Conservation (phyloP, 2,113 vertebrate species). For the Perognathus longimembris region DNA sequence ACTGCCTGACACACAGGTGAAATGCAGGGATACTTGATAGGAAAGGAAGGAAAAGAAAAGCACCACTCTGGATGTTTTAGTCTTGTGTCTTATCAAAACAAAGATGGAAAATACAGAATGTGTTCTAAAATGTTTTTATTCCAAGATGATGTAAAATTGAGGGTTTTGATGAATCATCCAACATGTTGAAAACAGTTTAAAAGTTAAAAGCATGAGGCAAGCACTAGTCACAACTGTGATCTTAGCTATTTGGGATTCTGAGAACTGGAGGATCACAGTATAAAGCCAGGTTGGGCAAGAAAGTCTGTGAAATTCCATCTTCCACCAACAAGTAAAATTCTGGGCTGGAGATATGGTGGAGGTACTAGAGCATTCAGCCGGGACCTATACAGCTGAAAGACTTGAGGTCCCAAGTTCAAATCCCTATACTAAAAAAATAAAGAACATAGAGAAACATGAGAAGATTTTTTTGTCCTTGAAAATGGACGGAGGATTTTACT, state of each 20-base stretch:
- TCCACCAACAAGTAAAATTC: too few relatives aligned
- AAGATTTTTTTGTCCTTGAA: neutral
- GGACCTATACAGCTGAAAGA: too few relatives aligned
- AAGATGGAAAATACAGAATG: neutral
- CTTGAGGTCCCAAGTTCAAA: too few relatives aligned
- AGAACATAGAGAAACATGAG: neutral
- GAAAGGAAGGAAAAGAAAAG: neutral
- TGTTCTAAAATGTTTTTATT: conserved; percentile 27
- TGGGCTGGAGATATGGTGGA: too few relatives aligned
- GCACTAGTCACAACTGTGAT: too few relatives aligned
- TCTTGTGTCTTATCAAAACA: neutral
- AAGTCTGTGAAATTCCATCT: too few relatives aligned
- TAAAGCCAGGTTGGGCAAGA: too few relatives aligned
- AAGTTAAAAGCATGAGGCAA: neutral
- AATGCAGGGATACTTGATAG: neutral
- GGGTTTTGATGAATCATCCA: neutral
- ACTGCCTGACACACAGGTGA: neutral
- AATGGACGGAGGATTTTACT: neutral
- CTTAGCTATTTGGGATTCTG: too few relatives aligned
- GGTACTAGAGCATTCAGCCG: too few relatives aligned
- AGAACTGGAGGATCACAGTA: too few relatives aligned
- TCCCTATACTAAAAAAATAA: too few relatives aligned
- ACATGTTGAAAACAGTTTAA: neutral
- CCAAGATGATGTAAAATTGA: neutral
- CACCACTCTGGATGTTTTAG: neutral